A percentile compares a stretch with the other conserved stretches of the same genome.
phyloP scores from a whole-genome alignment of 2,888 invertebrate species.

The Dicyrtoma fusca region DNA sequence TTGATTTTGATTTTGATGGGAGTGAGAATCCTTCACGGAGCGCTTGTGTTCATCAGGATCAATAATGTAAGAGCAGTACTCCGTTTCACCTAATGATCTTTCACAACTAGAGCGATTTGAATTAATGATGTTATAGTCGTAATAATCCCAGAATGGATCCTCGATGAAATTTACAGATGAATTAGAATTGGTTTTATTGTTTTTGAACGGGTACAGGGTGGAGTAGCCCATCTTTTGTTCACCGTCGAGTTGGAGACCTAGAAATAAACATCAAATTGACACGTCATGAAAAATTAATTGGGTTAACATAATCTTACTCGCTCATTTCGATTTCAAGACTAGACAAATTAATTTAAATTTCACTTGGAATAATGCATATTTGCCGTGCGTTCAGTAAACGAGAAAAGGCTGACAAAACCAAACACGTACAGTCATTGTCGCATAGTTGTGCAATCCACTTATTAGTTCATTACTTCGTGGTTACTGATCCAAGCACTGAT shows the following conservation, averaged over 20 bases:
- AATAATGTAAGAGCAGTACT: constrained; percentile 53
- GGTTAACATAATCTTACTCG: too few species aligned
- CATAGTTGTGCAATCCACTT: too few species aligned
- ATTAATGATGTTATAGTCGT: constrained; percentile 53
- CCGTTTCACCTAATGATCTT: constrained; percentile 54
- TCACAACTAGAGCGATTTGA: constrained; percentile 56
- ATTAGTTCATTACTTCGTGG: too few species aligned
- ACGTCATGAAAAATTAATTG: background rate
- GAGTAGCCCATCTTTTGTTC: constrained; percentile 40
- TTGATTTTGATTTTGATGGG: background rate
- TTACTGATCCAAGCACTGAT: too few species aligned
- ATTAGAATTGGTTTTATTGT: constrained; percentile 45
- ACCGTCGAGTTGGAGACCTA: background rate
- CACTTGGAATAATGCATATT: constrained; percentile 13
- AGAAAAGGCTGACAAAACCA: too few species aligned
- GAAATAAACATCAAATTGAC: background rate
- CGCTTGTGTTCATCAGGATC: constrained; percentile 28
- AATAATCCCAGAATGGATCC: constrained; percentile 56
- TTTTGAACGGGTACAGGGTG: constrained; percentile 53
- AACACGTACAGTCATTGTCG: too few species aligned
- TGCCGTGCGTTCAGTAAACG: too few species aligned
- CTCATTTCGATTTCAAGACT: background rate
- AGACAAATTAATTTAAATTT: background rate
- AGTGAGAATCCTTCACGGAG: background rate
- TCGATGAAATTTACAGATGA: constrained; percentile 56